Base-by-base conservation (phyloP, 2,888 invertebrate genomes). In the Helobdella robusta region DNA sequence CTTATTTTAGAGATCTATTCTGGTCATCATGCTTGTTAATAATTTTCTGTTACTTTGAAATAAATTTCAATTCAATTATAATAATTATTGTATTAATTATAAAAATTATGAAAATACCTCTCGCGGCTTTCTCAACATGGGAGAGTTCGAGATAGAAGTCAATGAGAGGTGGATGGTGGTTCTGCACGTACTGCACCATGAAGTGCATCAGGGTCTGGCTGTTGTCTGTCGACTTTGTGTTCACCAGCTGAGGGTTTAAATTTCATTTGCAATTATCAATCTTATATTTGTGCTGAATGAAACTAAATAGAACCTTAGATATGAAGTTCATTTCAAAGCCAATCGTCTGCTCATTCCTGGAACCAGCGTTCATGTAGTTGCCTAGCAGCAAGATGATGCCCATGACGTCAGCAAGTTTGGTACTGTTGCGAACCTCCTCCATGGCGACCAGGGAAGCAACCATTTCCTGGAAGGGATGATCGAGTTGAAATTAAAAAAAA, bases 281-380 rank as follows among this genome's bases (percentile, higher is more conserved):
- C n/a, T n/a, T n/a, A n/a, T n/a, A n/a, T n/a, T n/a, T n/a, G n/a
- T n/a, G n/a, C n/a, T n/a, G n/a, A n/a, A n/a, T n/a, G n/a, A n/a
- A n/a, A n/a, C n/a, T n/a, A n/a, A n/a, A n/a, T n/a, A n/a, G 8
- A 5, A 90, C 89, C 84, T 97, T 95, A 0, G 94, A 89, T 11
- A 98, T 83, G 77, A 89, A 95, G 76, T 88, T 92, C 73, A 98
- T 91, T 80, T 98, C 95, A 79, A 97, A 98, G 0, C 93, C 98
- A 74, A 89, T 89, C 0, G 94, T 91, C 70, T 79, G 89, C 0
- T 89, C 93, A 76, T 94, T 93, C 74, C 87, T 87, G 6, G 92
- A 90, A 0, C 94, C 94, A 0, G 91, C 86, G 79, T 97, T 97
- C 89, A 98, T 91, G 75, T 90, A 93, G 81, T 98, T 98, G 2